Conservation (phyloP, 2,888 invertebrate species). For the Gisinianus flammeolus region DNA sequence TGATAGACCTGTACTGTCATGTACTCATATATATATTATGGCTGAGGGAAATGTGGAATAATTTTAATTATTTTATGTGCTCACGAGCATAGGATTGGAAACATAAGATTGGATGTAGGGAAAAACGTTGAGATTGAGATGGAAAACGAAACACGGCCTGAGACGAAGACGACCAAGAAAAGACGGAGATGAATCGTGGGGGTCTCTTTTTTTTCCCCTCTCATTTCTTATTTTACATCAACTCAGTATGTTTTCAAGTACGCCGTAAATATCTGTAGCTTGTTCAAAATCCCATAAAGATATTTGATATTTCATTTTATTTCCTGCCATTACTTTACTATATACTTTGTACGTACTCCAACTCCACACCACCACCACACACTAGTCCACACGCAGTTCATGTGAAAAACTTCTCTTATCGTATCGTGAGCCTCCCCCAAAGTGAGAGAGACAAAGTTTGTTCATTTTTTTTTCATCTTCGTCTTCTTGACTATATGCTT, state of each 20-base stretch:
- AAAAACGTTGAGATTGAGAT: background rate
- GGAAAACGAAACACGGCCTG: background rate
- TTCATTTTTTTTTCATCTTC: constrained; percentile 1
- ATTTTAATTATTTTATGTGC: too few species aligned
- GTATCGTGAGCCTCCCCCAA: too few species aligned
- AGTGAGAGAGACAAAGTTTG: too few species aligned
- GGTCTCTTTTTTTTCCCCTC: background rate
- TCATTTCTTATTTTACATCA: background rate
- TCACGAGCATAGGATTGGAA: too few species aligned
- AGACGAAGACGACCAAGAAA: background rate
- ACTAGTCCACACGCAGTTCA: too few species aligned
- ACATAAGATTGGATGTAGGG: background rate
- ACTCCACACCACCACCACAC: too few species aligned
- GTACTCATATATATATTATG: too few species aligned
- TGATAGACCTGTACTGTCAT: too few species aligned
- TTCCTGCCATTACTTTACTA: constrained; percentile 6
- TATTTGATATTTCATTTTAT: constrained; percentile 14
- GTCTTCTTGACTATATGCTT: too few species aligned
- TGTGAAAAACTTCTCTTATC: background rate
- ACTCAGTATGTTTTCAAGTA: background rate
- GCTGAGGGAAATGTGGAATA: too few species aligned
- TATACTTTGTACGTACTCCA: too few species aligned
- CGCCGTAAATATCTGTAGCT: background rate
- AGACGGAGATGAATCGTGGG: background rate
- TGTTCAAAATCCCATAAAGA: background rate